Conservation (phyloP, 2,888 invertebrate genomes). For the Leptinotarsa rubiginosa region DNA sequence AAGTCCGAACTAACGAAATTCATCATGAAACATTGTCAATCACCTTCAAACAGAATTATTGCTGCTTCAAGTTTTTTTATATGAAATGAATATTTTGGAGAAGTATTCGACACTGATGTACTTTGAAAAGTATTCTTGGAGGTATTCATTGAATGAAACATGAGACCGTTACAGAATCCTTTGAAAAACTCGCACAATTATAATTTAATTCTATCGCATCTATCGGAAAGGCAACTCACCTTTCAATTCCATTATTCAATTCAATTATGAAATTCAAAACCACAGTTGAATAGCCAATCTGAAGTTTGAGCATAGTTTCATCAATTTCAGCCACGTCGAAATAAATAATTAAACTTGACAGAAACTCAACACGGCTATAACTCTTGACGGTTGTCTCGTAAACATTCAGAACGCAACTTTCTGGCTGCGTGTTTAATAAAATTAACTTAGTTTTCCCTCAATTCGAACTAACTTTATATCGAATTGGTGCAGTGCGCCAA, state of each 20-base stretch:
- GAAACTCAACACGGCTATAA: neutral
- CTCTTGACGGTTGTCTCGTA: conserved; percentile 10
- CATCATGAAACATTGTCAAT: no score
- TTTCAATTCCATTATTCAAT: neutral
- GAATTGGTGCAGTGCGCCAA: conserved; percentile 40
- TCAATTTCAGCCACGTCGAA: neutral
- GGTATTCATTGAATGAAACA: no score
- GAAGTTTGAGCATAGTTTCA: neutral
- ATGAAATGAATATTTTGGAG: no score
- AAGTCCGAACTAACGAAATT: no score
- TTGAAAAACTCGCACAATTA: no score
- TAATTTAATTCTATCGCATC: no score
- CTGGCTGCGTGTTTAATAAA: conserved; percentile 35
- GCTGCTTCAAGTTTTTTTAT: no score
- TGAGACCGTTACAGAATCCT: no score
- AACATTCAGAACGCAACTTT: conserved; percentile 12
- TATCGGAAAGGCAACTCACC: neutral
- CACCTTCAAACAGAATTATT: no score
- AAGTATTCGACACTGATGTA: no score
- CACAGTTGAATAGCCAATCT: neutral
- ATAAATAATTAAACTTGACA: neutral
- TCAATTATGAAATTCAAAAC: neutral
- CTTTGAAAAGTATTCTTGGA: no score
- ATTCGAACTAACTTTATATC: conserved; percentile 26
- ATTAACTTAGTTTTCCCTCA: conserved; percentile 34